Evolutionary conservation across 1,140 invertebrate species (phyloP).

Genomic region (Rhyzopertha dominica): DNA sequence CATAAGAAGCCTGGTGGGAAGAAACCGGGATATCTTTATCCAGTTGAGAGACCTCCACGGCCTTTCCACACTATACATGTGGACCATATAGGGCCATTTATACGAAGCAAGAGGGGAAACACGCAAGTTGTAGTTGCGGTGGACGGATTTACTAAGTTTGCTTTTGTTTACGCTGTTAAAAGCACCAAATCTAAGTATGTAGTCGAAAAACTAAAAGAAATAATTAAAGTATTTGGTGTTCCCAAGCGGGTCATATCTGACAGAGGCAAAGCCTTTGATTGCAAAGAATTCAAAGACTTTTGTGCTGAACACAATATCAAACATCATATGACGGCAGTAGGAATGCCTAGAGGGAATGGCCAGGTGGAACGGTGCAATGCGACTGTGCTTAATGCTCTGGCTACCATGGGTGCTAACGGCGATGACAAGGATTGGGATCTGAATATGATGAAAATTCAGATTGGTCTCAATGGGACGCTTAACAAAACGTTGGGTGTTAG

Average conservation of each 20-base stretch:
- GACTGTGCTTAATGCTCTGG: constrained; percentile 28
- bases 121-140: constrained; percentile 37
- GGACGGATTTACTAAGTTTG: constrained; percentile 40
- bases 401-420: constrained; percentile 14
- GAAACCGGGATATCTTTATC: constrained; percentile 23
- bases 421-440: constrained; percentile 29
- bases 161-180: constrained; percentile 23
- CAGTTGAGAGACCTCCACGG: constrained; percentile 10
- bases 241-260: constrained; percentile 30
- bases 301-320: constrained; percentile 21
- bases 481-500: not conserved
- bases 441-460: constrained; percentile 27
- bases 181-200: constrained; percentile 24
- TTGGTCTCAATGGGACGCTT: constrained; percentile 24
- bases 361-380: constrained; percentile 33
- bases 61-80: constrained; percentile 23
- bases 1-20: constrained; percentile 15
- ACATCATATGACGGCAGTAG: constrained; percentile 28
- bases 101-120: constrained; percentile 21
- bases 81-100: constrained; percentile 28
- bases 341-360: constrained; percentile 37
- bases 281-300: constrained; percentile 24
- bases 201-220: constrained; percentile 12
- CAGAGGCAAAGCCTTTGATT: constrained; percentile 29
- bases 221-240: constrained; percentile 21